A percentile compares a stretch with the other conserved stretches of the same genome.
Evolutionary conservation across 2,888 invertebrate genomes (phyloP).

Genomic region (Amiota mariae): DNA sequence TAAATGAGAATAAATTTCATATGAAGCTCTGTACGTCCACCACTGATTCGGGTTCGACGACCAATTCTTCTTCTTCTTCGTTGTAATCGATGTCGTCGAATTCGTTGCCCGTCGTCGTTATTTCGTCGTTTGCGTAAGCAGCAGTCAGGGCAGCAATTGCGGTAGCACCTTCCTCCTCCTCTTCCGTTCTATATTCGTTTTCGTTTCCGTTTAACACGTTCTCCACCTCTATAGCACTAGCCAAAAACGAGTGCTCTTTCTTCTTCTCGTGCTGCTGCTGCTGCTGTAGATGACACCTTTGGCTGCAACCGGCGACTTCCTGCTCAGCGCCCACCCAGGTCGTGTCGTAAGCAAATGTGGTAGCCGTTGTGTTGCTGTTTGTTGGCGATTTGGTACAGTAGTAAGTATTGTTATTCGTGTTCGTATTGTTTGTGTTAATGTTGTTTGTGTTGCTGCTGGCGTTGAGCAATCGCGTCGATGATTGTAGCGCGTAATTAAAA

Average conservation of each 20-base stretch:
- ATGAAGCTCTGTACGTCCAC: conserved; percentile 58
- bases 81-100: conserved; percentile 19
- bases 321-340: not conserved
- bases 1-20: conserved; percentile 73
- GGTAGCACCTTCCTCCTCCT: conserved; percentile 4
- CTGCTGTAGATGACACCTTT: not conserved
- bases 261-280: not conserved
- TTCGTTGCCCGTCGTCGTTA: not conserved
- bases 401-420: conserved; percentile 30
- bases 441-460: conserved; percentile 49
- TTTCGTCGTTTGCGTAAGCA: conserved; percentile 1
- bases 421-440: conserved; percentile 41
- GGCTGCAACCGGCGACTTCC: conserved; percentile 4
- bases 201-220: not conserved
- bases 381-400: conserved; percentile 31
- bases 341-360: conserved; percentile 4
- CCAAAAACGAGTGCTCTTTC: not conserved
- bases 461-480: conserved; percentile 70
- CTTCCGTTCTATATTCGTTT: not conserved
- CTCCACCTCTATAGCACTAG: too few species aligned
- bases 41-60: not conserved
- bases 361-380: conserved; percentile 24
- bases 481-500: conserved; percentile 70
- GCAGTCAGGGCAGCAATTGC: conserved; percentile 19
- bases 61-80: conserved; percentile 19